Evolutionary conservation across 2,888 invertebrate genomes (phyloP).

Genomic region (Cantharis lateralis): DNA sequence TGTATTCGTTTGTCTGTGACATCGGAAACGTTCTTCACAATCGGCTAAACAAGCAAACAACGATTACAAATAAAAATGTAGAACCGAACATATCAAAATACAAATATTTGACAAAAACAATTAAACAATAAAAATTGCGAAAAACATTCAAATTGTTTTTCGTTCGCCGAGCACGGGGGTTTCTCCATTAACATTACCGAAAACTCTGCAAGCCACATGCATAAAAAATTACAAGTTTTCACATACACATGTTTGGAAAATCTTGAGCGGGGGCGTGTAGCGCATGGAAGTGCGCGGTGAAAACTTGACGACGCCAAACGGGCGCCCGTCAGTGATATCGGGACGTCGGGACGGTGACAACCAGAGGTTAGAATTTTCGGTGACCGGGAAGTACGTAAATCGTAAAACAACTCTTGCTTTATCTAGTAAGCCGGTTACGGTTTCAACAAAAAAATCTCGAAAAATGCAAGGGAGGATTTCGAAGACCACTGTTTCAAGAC

Average conservation of each 20-base stretch:
- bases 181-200: background rate
- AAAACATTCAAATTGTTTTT: background rate
- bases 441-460: background rate
- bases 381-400: background rate
- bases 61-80: background rate
- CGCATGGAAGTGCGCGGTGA: slow-evolving; percentile 40
- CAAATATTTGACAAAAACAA: background rate
- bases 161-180: background rate
- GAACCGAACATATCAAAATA: background rate
- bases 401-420: background rate
- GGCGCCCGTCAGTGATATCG: slow-evolving; percentile 47
- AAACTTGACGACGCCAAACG: slow-evolving; percentile 42
- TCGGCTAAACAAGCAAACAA: background rate
- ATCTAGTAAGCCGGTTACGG: background rate
- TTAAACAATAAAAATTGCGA: background rate
- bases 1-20: background rate
- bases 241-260: slow-evolving; percentile 20
- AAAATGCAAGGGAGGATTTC: background rate
- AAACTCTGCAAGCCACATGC: background rate
- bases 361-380: slow-evolving; percentile 23
- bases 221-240: background rate
- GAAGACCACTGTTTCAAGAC: background rate
- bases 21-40: background rate
- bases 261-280: slow-evolving; percentile 32
- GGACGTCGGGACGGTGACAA: slow-evolving; percentile 40